A percentile compares a stretch with the other conserved stretches of the same genome.
These are phyloP conservation scores for Schizaphis graminum DNA, from an alignment of 2,888 invertebrate species.

Conservation along the genomic window DNA sequence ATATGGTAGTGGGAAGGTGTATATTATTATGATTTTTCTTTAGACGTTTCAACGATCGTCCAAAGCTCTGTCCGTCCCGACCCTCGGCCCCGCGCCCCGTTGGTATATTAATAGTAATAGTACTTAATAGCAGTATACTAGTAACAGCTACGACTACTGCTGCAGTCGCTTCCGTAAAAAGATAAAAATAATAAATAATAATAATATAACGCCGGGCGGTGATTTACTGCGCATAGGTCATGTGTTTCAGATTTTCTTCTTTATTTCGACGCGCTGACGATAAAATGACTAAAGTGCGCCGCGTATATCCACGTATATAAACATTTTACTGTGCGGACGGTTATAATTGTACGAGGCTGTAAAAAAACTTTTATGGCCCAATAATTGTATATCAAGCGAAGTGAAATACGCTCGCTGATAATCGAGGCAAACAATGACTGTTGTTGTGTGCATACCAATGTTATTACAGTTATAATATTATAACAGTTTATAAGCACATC, in stretches of 20 bases:
- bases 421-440: slow-evolving; percentile 39
- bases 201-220: neutral
- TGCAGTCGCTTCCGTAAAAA: neutral
- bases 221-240: neutral
- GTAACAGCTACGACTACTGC: neutral
- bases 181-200: neutral
- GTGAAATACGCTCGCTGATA: slow-evolving; percentile 18
- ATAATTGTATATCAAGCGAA: slow-evolving; percentile 1
- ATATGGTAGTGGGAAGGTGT: neutral
- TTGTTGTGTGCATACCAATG: neutral
- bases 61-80: neutral
- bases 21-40: neutral
- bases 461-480: neutral
- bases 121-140: neutral
- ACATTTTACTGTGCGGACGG: neutral
- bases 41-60: neutral
- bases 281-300: neutral
- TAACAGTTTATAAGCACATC: slow-evolving; percentile 2
- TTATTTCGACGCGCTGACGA: neutral
- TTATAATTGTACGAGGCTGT: slow-evolving; percentile 21
- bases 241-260: slow-evolving; percentile 29
- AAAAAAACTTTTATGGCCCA: slow-evolving; percentile 47
- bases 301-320: neutral
- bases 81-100: neutral
- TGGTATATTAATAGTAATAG: neutral